These are phyloP conservation scores for Drosophila infuscata DNA, from an alignment of 2,888 invertebrate species.

Conservation along the genomic window DNA sequence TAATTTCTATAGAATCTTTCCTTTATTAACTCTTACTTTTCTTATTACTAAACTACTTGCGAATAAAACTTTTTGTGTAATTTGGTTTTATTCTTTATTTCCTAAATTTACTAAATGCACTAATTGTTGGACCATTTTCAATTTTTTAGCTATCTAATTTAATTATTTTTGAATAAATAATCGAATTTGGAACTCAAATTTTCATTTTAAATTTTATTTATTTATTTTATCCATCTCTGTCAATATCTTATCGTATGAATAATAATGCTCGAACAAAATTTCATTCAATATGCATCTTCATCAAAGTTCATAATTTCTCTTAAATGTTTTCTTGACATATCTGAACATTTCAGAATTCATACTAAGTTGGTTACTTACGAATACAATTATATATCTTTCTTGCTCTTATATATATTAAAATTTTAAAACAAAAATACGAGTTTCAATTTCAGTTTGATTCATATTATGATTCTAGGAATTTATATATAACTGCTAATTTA, in stretches of 20 bases:
- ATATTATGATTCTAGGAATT: no score
- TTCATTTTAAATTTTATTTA: neutral
- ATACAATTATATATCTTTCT: neutral
- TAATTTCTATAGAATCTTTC: neutral
- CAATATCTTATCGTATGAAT: neutral
- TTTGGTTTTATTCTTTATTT: neutral
- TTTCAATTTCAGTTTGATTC: no score
- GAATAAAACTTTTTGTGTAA: neutral
- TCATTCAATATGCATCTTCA: neutral
- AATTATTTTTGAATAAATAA: neutral
- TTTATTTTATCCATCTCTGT: neutral
- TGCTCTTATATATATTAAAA: neutral
- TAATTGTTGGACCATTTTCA: no score
- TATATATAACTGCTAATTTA: no score
- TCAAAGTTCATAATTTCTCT: neutral
- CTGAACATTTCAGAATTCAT: neutral
- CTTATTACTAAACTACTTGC: neutral
- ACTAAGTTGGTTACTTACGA: neutral
- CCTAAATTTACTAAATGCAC: neutral
- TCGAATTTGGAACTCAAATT: neutral
- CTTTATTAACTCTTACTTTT: neutral
- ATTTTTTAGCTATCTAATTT: neutral
- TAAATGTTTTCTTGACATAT: neutral
- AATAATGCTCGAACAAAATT: neutral
- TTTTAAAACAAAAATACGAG: no score